Conservation (phyloP, 2,113 vertebrate genomes). For the Struthidea cinerea region DNA sequence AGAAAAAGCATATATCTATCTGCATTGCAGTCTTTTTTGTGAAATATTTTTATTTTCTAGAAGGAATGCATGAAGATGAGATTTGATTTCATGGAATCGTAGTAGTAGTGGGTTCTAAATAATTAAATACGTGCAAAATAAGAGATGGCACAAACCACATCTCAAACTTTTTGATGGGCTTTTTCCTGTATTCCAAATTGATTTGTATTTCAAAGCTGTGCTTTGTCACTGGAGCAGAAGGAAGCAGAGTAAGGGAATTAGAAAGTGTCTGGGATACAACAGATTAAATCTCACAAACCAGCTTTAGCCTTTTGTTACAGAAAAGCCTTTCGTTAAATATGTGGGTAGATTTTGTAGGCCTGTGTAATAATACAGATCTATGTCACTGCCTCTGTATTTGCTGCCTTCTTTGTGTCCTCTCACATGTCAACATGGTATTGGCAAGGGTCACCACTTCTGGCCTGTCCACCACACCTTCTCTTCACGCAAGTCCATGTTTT, state of each 20-base stretch:
- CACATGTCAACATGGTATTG: neutral
- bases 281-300: neutral
- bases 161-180: neutral
- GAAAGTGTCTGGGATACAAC: neutral
- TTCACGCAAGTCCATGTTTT: neutral
- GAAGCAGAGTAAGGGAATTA: neutral
- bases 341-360: neutral
- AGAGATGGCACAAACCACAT: neutral
- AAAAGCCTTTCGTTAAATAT: neutral
- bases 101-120: neutral
- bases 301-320: neutral
- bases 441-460: conserved; percentile 15
- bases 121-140: neutral
- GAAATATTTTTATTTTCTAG: neutral
- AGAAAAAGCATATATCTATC: neutral
- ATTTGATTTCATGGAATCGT: neutral
- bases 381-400: neutral
- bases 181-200: neutral
- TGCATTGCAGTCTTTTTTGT: neutral
- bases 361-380: neutral
- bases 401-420: neutral
- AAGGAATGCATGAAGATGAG: neutral
- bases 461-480: neutral
- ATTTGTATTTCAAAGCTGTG: conserved; percentile 9
- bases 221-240: neutral